Conservation (phyloP, 2,888 invertebrate species). For the Dendrolimus pini region DNA sequence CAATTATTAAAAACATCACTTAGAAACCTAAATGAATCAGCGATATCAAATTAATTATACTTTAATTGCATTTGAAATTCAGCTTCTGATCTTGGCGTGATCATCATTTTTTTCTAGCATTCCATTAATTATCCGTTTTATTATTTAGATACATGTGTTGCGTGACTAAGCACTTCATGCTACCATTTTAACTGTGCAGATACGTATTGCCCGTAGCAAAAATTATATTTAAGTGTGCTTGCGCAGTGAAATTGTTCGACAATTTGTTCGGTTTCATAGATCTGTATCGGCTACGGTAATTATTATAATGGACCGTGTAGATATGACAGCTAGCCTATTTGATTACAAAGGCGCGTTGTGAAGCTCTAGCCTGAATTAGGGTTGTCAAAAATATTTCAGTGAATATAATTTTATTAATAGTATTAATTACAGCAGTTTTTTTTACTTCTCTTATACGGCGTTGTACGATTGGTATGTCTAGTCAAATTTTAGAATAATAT, state of each 20-base stretch:
- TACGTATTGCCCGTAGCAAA: background rate
- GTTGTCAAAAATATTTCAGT: slow-evolving; percentile 7
- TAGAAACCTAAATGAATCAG: background rate
- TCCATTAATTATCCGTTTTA: background rate
- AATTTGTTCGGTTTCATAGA: background rate
- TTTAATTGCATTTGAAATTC: background rate
- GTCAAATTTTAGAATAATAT: too few relatives aligned
- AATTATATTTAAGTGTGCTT: background rate
- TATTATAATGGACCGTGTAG: slow-evolving; percentile 15
- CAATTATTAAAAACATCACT: too few relatives aligned
- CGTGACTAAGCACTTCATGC: background rate
- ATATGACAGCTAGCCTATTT: slow-evolving; percentile 18
- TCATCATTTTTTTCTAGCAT: background rate
- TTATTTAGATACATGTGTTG: background rate
- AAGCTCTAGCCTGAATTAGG: slow-evolving; percentile 13
- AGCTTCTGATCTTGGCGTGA: background rate
- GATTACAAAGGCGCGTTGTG: slow-evolving; percentile 27
- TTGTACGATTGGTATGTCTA: too few relatives aligned
- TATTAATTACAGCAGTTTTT: too few relatives aligned
- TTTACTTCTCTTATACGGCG: too few relatives aligned
- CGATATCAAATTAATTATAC: background rate
- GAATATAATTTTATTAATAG: background rate
- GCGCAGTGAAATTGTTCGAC: background rate
- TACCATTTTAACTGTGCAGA: background rate
- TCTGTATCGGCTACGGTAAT: slow-evolving; percentile 8